phyloP scores from a whole-genome alignment of 2,797 vertebrate species.

The Mormyrops attenuatus region DNA sequence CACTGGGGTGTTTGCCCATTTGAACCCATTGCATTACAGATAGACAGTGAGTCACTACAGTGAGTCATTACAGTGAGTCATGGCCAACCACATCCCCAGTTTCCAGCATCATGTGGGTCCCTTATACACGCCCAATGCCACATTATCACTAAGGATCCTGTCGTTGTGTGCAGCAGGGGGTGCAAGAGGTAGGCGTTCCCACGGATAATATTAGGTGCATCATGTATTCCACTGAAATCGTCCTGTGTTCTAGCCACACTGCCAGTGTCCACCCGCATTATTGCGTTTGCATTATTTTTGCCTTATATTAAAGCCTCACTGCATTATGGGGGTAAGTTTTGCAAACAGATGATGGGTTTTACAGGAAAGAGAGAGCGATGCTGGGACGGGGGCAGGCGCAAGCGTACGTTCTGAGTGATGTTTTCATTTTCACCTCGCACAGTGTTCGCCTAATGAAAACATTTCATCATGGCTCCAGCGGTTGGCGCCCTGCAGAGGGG shows the following conservation, averaged over 20 bases:
- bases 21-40: not conserved
- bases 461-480: not conserved
- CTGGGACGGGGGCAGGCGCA: not conserved
- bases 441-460: not conserved
- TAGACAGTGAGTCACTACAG: not conserved
- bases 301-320: not conserved
- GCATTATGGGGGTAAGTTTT: not conserved
- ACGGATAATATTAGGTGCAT: not conserved
- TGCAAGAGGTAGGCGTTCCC: not conserved
- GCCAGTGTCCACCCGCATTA: not conserved
- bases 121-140: not conserved
- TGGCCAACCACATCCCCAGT: not conserved
- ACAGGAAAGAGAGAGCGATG: not conserved
- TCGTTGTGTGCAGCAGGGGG: not conserved
- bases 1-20: not conserved
- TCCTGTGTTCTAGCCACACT: not conserved
- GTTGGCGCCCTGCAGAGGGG: not conserved
- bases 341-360: not conserved
- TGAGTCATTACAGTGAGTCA: constrained; percentile 11
- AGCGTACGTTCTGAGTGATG: not conserved
- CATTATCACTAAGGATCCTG: not conserved
- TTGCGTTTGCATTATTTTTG: not conserved
- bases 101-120: not conserved
- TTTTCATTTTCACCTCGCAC: not conserved
- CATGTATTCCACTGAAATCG: not conserved